Conservation (phyloP, 2,113 vertebrate genomes). For the Rhabdornis inornatus region DNA sequence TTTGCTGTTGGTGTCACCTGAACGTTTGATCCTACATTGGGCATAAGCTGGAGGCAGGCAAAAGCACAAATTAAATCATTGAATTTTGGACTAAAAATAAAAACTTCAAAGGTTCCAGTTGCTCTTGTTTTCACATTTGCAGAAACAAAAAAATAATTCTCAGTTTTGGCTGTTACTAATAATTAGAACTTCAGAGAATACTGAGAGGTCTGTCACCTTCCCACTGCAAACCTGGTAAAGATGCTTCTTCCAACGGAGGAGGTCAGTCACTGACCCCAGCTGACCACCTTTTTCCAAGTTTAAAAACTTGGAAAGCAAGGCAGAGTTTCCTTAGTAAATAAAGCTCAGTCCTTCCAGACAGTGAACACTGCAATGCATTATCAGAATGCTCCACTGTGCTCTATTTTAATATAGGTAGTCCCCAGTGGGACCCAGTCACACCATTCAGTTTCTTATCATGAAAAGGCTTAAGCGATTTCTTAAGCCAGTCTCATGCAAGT, state of each 20-base stretch:
- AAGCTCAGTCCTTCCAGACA: not conserved
- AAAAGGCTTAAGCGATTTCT: not conserved
- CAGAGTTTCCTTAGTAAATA: not conserved
- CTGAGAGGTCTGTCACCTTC: not conserved
- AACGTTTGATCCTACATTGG: not conserved
- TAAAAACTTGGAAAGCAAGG: not conserved
- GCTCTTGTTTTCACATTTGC: not conserved
- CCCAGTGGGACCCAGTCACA: not conserved
- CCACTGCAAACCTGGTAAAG: not conserved
- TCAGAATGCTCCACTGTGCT: not conserved
- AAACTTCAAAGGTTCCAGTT: not conserved
- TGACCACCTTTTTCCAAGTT: not conserved
- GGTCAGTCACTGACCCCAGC: not conserved
- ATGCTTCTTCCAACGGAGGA: not conserved
- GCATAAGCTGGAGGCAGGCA: not conserved
- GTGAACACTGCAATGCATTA: not conserved
- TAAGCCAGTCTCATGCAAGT: not conserved
- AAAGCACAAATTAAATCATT: not conserved
- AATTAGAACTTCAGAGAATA: not conserved
- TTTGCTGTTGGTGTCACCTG: not conserved
- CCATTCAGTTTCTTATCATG: not conserved
- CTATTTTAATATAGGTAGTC: not conserved
- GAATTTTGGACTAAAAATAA: not conserved
- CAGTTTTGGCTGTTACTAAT: not conserved
- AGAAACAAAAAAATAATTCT: not conserved